Conservation (phyloP, 2,797 vertebrate genomes). For the Leucoraja ocellata region DNA sequence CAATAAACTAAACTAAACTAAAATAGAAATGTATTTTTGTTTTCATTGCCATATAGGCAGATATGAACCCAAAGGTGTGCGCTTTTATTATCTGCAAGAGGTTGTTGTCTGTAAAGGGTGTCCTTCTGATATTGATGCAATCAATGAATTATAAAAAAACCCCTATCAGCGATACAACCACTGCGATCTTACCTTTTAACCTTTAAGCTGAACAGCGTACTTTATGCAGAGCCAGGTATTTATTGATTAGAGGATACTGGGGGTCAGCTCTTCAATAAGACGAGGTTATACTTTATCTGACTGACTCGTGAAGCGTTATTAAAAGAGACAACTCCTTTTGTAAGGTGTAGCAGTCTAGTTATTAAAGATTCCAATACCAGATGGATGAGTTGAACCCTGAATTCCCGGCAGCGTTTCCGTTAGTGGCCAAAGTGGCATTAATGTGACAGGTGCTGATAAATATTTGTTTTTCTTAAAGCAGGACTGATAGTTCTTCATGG, state of each 20-base stretch:
- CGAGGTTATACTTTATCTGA: neutral
- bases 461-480: neutral
- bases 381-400: neutral
- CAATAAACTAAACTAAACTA: no score
- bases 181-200: neutral
- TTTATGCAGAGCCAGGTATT: slow-evolving; percentile 31
- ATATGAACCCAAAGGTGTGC: neutral
- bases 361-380: neutral
- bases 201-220: slow-evolving; percentile 33
- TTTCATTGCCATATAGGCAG: neutral
- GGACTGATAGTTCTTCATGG: neutral
- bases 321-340: slow-evolving; percentile 26
- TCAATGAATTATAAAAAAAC: neutral
- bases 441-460: slow-evolving; percentile 17
- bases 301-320: slow-evolving; percentile 26
- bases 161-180: neutral
- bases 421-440: neutral
- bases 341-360: neutral
- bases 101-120: neutral
- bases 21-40: neutral
- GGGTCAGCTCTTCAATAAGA: slow-evolving; percentile 28
- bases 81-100: neutral
- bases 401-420: neutral
- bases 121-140: neutral
- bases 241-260: slow-evolving; percentile 21